Percentiles rank a stretch among this genome's conserved stretches.
Evolutionary conservation across 1,140 invertebrate species (phyloP).

Genomic region (Zaprionus kolodkinae): DNA sequence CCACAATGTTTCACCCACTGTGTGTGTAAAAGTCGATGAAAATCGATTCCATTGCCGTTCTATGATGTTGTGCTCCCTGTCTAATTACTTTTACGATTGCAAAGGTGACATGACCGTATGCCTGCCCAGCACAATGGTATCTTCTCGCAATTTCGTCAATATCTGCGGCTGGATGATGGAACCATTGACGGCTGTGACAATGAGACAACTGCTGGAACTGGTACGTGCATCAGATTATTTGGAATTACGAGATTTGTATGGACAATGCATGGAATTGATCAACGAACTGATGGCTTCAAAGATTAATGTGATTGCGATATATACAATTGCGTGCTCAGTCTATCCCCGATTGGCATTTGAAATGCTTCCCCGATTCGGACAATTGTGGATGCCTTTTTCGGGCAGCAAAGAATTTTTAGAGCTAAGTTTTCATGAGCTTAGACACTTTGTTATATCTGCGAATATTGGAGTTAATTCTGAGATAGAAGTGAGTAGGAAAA

Average conservation of each 20-base stretch:
- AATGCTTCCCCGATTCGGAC: not conserved
- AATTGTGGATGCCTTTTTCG: slow-evolving; percentile 5
- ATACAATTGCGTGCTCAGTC: not conserved
- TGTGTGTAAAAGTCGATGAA: not conserved
- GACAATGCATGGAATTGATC: not conserved
- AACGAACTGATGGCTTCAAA: not conserved
- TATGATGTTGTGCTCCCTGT: not conserved
- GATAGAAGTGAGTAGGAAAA: slow-evolving; percentile 29
- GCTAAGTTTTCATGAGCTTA: not conserved
- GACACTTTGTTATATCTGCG: not conserved
- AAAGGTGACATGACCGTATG: not conserved
- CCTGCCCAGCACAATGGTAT: not conserved
- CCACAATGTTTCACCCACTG: not conserved
- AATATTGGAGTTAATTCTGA: slow-evolving; percentile 32
- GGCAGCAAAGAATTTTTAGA: slow-evolving; percentile 6
- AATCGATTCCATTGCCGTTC: not conserved
- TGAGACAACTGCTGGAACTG: not conserved
- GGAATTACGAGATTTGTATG: not conserved
- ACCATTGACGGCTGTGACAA: not conserved
- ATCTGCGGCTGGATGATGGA: slow-evolving; percentile 7
- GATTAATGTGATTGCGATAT: not conserved
- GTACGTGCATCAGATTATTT: not conserved
- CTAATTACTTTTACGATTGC: not conserved
- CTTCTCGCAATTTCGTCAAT: not conserved
- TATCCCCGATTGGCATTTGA: not conserved